Evolutionary conservation across 2,113 vertebrate species (phyloP).

Genomic region (Atherinomorus stipes): DNA sequence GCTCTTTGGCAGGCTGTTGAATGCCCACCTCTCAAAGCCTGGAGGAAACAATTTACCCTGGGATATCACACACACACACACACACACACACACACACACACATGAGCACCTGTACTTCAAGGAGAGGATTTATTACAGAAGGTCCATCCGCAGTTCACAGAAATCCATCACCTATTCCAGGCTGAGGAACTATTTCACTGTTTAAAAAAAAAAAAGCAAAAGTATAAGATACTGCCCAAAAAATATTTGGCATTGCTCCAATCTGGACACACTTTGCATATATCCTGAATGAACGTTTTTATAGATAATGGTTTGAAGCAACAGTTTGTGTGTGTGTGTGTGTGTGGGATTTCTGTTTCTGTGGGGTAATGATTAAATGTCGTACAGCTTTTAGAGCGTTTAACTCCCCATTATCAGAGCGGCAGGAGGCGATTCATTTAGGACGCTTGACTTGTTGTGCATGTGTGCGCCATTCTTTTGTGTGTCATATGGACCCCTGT

Average conservation of each 20-base stretch:
- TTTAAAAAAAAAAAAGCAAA: conserved; percentile 53
- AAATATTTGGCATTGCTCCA: conserved; percentile 29
- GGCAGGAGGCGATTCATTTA: conserved; percentile 74
- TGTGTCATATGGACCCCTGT: conserved; percentile 49
- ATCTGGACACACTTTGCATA: conserved; percentile 53
- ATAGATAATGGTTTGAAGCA: conserved; percentile 31
- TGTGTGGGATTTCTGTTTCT: conserved; percentile 38
- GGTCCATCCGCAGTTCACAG: conserved; percentile 79
- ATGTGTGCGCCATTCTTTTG: conserved; percentile 27
- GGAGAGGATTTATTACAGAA: conserved; percentile 79
- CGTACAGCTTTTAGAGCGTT: conserved; percentile 73
- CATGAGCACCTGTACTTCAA: conserved; percentile 62
- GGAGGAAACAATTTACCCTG: conserved; percentile 82
- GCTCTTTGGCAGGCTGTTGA: conserved; percentile 85
- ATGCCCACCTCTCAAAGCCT: conserved; percentile 87
- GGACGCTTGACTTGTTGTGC: conserved; percentile 41
- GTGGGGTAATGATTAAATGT: conserved; percentile 73
- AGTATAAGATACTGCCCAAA: conserved; percentile 43
- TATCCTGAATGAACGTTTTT: conserved; percentile 39
- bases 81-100: conserved; percentile 23
- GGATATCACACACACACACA: conserved; percentile 72
- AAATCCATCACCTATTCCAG: conserved; percentile 74
- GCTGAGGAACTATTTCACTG: conserved; percentile 63
- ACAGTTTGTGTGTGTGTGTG: conserved; percentile 42
- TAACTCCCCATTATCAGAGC: conserved; percentile 75